Conservation (phyloP, 2,888 invertebrate species). For the Xanthorhoe spadicearia region DNA sequence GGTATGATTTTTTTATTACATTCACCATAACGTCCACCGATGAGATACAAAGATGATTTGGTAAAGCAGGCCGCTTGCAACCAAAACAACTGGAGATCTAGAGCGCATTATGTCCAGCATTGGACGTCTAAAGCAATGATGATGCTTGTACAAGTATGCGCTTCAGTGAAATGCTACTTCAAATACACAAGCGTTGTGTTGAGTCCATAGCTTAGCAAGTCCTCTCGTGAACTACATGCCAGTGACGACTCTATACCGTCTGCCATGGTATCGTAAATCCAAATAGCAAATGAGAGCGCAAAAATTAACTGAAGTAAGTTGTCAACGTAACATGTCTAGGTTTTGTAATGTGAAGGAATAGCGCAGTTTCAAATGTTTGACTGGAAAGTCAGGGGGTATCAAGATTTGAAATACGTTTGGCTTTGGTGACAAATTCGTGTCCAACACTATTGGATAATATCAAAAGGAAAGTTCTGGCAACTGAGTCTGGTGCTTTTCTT, state of each 20-base stretch:
- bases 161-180: background rate
- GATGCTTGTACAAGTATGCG: background rate
- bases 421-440: background rate
- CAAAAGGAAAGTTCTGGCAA: background rate
- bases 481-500: too few species aligned
- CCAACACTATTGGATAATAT: background rate
- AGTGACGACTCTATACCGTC: slow-evolving; percentile 81
- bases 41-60: too few species aligned
- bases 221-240: slow-evolving; percentile 66
- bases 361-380: slow-evolving; percentile 19
- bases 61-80: too few species aligned
- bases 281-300: slow-evolving; percentile 58
- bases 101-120: too few species aligned
- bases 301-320: slow-evolving; percentile 48
- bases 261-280: slow-evolving; percentile 64
- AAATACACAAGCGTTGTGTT: background rate
- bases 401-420: slow-evolving; percentile 18
- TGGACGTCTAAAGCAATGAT: too few species aligned
- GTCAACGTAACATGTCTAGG: slow-evolving; percentile 29
- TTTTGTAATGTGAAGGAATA: slow-evolving; percentile 29
- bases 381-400: slow-evolving; percentile 25
- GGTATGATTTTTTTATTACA: background rate
- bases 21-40: too few species aligned
- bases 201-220: slow-evolving; percentile 20
- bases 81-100: too few species aligned